phyloP scores from a whole-genome alignment of 2,888 invertebrate genomes.

The Latrodectus hesperus region DNA sequence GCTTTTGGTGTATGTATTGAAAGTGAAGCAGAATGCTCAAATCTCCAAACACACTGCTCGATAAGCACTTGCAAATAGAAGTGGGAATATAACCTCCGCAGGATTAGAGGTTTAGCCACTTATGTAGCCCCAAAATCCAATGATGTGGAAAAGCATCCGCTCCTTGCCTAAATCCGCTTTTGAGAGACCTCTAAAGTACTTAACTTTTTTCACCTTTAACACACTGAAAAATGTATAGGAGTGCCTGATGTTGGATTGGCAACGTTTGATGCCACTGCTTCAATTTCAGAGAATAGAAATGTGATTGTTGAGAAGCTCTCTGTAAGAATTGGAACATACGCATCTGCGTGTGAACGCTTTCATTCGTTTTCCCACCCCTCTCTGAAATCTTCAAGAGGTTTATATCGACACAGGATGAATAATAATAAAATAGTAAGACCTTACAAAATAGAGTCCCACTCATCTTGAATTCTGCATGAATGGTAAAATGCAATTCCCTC shows the following conservation, averaged over 20 bases:
- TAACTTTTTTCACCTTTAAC: slow-evolving; percentile 23
- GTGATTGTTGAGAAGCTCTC: too few relatives aligned
- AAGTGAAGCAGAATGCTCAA: slow-evolving; percentile 19
- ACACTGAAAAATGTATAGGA: too few relatives aligned
- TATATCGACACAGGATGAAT: not conserved
- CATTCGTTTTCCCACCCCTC: not conserved
- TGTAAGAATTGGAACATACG: not conserved
- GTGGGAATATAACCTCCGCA: slow-evolving; percentile 27
- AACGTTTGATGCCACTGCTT: too few relatives aligned
- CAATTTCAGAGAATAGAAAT: too few relatives aligned
- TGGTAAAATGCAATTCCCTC: slow-evolving; percentile 22
- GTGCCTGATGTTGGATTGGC: too few relatives aligned
- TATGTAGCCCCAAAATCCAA: slow-evolving; percentile 46
- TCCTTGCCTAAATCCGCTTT: slow-evolving; percentile 49
- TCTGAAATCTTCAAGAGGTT: slow-evolving; percentile 10
- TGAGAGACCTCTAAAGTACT: slow-evolving; percentile 25
- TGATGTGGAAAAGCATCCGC: slow-evolving; percentile 51
- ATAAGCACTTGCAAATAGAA: slow-evolving; percentile 9
- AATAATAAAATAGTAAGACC: not conserved
- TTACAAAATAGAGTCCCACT: slow-evolving; percentile 4
- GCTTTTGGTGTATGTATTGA: too few relatives aligned
- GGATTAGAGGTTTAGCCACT: slow-evolving; percentile 55
- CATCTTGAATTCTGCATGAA: slow-evolving; percentile 16
- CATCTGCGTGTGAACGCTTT: slow-evolving; percentile 21
- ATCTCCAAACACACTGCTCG: slow-evolving; percentile 11